Evolutionary conservation across 2,113 vertebrate species (phyloP), one percentile per base, ranked within the genome.

Genomic region (Patagioenas fasciata): DNA sequence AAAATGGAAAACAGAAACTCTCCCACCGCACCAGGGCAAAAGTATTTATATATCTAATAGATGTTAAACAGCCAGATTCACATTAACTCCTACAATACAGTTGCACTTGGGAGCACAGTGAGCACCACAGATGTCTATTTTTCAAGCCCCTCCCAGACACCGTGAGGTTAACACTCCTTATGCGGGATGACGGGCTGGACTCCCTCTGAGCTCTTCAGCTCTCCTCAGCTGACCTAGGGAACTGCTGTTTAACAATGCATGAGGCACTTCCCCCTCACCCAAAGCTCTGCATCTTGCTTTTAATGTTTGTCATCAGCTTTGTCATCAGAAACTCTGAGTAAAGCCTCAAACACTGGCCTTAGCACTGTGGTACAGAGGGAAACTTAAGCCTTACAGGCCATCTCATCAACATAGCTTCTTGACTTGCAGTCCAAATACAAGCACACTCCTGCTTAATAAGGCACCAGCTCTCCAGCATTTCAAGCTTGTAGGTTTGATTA

Each of bases 231-330:
- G 74, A 96, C 95, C 89, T 48, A 89, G 38, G 38, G 79, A 93
- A 88, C 58, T 77, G 84, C 7, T 91, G 54, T 77, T 88, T 47
- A 93, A 93, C 91, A 94, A 93, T 60, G 71, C 56, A 66, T 0
- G 6, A 93, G 71, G 48, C 79, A 44, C 72, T 90, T 67, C 85
- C 75, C 84, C 36, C 42, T 91, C 89, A 77, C 60, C 71, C 86
- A 84, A 88, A 61, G 48, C 67, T 83, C 58, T 47, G 36, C 14
- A 3, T 78, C 79, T 80, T 77, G 48, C 38, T 91, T 91, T 93
- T 66, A 70, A 80, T 64, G 56, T 80, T 95, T 93, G 78, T 85
- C 72, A 95, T 93, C 92, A 96, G 60, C 80, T 85, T 77, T 80
- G 58, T 88, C 93, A 91, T 77, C 87, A 85, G 51, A 75, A 94